These are phyloP conservation scores for Nymphalis polychloros DNA, from an alignment of 2,888 invertebrate species.

Conservation along the genomic window DNA sequence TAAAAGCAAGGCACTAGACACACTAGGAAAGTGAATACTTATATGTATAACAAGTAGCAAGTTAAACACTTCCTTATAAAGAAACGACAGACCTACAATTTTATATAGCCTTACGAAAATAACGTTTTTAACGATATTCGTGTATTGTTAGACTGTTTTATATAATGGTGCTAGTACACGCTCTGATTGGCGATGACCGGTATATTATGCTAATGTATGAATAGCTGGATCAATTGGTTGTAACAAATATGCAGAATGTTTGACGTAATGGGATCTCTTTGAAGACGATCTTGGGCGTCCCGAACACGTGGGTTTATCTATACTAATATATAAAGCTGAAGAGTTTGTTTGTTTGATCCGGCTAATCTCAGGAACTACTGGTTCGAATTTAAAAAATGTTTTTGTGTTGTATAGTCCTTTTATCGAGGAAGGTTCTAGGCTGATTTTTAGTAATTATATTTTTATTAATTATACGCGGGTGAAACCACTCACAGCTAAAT, in stretches of 20 bases:
- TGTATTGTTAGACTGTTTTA: conserved; percentile 13
- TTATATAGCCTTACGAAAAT: not conserved
- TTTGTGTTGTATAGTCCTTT: too few species aligned
- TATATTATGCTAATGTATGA: conserved; percentile 32
- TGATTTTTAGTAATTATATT: too few species aligned
- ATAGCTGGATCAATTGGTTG: conserved; percentile 6
- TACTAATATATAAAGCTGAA: too few species aligned
- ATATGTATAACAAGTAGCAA: not conserved
- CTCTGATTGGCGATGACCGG: conserved; percentile 41
- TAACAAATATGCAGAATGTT: conserved; percentile 5
- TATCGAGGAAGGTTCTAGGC: too few species aligned
- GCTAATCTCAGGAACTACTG: too few species aligned
- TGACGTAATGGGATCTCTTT: not conserved
- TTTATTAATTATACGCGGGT: too few species aligned
- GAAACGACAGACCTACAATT: not conserved
- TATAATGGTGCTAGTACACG: conserved; percentile 35
- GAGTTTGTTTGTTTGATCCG: too few species aligned
- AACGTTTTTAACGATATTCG: conserved; percentile 4
- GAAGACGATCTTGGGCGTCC: not conserved
- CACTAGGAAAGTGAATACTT: too few species aligned
- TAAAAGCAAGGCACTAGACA: too few species aligned
- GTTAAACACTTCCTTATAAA: not conserved
- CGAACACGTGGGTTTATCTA: too few species aligned
- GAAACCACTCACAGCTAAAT: too few species aligned
- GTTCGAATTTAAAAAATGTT: too few species aligned